Evolutionary conservation across 2,113 vertebrate species (phyloP), one percentile per base, ranked within the genome.

Genomic region (Chionodraco myersi): DNA sequence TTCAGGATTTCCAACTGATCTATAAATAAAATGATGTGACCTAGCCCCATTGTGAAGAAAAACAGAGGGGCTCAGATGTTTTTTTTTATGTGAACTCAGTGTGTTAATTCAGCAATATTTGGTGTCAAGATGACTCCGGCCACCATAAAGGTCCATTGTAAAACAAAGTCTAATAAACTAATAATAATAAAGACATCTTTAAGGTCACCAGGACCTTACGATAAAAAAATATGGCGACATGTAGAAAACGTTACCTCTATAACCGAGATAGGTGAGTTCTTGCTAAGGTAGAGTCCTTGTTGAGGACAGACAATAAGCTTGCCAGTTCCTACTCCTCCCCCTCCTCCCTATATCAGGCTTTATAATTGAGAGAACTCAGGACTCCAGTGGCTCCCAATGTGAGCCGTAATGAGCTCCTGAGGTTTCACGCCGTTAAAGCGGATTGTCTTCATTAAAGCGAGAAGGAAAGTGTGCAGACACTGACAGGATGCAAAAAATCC

Each of bases 271-370:
- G 67, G 69, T 61, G 9, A 80, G 59, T 57, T 62, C 3, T 26
- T 36, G n/a, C 70, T 64, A 58, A 84, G 67, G n/a, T 67, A 71
- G 73, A 88, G 87, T 18, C 30, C 58, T 14, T 45, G 18, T 45
- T 49, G 23, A 72, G 73, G 87, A 60, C 68, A 80, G 61, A 74
- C 51, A 87, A 82, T 88, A 84, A 88, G 85, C 83, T 63, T 86
- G 44, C 66, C 65, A 1, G 36, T 6, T 52, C 75, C 58, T 44
- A 30, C 30, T 30, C 30, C 30, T 4, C 30, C 30, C 0, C 72
- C 82, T 77, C 60, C 47, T 80, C 60, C 74, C 60, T 58, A 69
- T 56, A 56, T 61, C 56, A 63, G 72, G 53, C 70, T 91, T 80
- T 89, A 89, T 88, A 92, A 90, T 68, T 58, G 59, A 82, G 45